phyloP scores from a whole-genome alignment of 2,888 invertebrate species.

The Coleophora deauratella region DNA sequence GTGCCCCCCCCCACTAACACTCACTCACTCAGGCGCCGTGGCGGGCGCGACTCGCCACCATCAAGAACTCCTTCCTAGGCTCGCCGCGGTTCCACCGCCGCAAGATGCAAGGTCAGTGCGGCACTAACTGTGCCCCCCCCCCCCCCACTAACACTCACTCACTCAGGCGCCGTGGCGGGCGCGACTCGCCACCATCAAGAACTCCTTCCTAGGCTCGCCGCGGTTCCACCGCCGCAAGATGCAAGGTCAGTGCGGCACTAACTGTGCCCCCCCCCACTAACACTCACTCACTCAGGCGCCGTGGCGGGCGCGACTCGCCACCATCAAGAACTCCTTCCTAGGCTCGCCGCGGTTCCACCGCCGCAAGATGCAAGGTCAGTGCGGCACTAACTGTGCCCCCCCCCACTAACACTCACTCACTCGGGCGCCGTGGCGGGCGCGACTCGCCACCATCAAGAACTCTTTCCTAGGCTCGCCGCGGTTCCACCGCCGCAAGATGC shows the following conservation, averaged over 20 bases:
- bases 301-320: constrained; percentile 83
- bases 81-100: constrained; percentile 97
- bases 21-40: too few relatives aligned
- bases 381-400: too few relatives aligned
- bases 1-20: too few relatives aligned
- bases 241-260: constrained; percentile 70
- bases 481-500: constrained; percentile 96
- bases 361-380: constrained; percentile 86
- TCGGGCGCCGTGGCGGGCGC: background rate
- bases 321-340: constrained; percentile 97
- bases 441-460: constrained; percentile 94
- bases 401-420: too few relatives aligned
- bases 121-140: too few relatives aligned
- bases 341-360: constrained; percentile 97
- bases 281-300: too few relatives aligned
- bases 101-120: too few relatives aligned
- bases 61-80: constrained; percentile 97
- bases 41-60: constrained; percentile 85
- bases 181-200: constrained; percentile 94
- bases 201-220: constrained; percentile 96
- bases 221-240: constrained; percentile 96
- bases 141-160: too few relatives aligned
- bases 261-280: too few relatives aligned
- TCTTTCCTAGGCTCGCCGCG: constrained; percentile 95
- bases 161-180: constrained; percentile 97